Conservation (phyloP, 2,888 invertebrate species). For the Monochamus alternatus region DNA sequence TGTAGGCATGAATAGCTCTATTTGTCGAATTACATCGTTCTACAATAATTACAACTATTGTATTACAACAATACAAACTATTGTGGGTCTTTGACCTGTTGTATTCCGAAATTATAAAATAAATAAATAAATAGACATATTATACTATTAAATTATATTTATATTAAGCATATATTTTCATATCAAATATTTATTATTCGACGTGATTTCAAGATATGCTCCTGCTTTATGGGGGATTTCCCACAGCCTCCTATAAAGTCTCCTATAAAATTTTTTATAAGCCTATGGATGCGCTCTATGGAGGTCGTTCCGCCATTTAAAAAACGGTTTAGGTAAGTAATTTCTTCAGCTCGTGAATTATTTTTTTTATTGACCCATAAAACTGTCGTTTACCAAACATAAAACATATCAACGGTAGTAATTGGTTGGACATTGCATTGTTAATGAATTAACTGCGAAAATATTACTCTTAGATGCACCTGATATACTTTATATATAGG, state of each 20-base stretch:
- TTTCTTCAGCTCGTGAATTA: not conserved
- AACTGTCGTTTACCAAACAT: not conserved
- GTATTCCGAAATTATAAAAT: too few relatives aligned
- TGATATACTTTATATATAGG: too few relatives aligned
- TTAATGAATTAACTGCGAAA: not conserved
- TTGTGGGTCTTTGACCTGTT: too few relatives aligned
- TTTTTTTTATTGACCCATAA: not conserved
- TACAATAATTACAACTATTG: too few relatives aligned
- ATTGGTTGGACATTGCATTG: not conserved
- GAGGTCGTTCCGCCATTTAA: slow-evolving; percentile 10
- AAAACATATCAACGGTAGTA: not conserved
- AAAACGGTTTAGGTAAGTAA: slow-evolving; percentile 13
- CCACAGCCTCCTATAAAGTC: not conserved
- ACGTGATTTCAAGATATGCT: not conserved
- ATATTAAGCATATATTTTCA: too few relatives aligned
- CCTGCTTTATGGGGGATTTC: not conserved
- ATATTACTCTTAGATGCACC: too few relatives aligned
- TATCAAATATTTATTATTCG: not conserved
- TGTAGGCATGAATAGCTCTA: too few relatives aligned
- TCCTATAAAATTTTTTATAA: slow-evolving; percentile 15
- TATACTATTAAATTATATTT: too few relatives aligned
- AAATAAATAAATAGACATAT: too few relatives aligned
- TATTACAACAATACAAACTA: too few relatives aligned
- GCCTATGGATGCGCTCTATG: slow-evolving; percentile 11
- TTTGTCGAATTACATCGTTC: too few relatives aligned